phyloP scores from a whole-genome alignment of 2,113 vertebrate species.

The Cinclus mexicanus region DNA sequence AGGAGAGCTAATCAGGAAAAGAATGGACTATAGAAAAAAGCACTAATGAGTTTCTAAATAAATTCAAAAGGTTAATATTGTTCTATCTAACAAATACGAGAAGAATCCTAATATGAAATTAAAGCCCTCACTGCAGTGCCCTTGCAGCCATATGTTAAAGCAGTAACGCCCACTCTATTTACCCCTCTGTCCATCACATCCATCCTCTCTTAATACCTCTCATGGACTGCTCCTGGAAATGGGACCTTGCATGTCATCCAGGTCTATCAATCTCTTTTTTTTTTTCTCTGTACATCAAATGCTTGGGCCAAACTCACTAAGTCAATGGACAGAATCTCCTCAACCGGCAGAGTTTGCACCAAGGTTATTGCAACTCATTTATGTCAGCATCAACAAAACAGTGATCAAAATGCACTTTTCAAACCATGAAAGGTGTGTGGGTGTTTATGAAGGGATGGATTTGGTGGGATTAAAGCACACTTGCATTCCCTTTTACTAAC shows the following conservation, averaged over 20 bases:
- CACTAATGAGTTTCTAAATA: constrained; percentile 74
- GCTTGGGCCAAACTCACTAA: background rate
- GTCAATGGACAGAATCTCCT: background rate
- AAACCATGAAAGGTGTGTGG: background rate
- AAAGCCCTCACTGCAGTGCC: constrained; percentile 17
- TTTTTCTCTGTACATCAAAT: background rate
- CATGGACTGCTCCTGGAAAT: accelerated
- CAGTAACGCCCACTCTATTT: background rate
- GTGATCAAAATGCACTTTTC: background rate
- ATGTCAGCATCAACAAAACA: background rate
- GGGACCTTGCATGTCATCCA: background rate
- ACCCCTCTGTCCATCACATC: background rate
- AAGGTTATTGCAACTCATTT: background rate
- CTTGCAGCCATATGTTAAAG: background rate
- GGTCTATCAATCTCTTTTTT: accelerated
- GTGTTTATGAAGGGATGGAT: background rate
- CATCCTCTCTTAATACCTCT: background rate
- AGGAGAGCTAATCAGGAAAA: constrained; percentile 71
- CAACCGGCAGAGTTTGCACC: background rate
- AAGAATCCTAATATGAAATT: constrained; percentile 65
- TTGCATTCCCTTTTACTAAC: background rate
- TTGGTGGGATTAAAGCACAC: background rate
- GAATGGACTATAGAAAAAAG: constrained; percentile 66
- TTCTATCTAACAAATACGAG: constrained; percentile 62
- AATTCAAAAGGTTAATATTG: constrained; percentile 73